A percentile compares a stretch with the other conserved stretches of the same genome.
These are phyloP conservation scores for Pollimyrus isidori DNA, from an alignment of 2,113 vertebrate species.

Conservation along the genomic window DNA sequence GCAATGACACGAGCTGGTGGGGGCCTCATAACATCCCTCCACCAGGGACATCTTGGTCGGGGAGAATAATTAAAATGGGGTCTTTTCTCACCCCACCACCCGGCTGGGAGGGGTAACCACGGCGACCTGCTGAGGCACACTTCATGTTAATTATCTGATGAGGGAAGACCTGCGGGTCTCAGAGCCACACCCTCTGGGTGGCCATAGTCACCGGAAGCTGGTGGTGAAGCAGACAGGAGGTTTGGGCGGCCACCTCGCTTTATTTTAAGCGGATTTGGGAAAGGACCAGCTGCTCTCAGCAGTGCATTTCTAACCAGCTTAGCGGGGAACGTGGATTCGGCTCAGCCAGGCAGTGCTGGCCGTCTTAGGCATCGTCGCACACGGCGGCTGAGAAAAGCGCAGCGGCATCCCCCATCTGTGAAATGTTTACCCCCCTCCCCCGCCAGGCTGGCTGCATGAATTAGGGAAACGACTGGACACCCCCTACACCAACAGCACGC, in stretches of 20 bases:
- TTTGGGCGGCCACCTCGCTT: background rate
- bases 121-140: background rate
- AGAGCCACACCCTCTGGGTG: background rate
- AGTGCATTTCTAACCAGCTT: background rate
- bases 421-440: background rate
- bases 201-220: background rate
- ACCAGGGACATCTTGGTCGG: background rate
- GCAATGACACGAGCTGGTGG: background rate
- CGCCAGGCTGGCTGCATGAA: slow-evolving; percentile 88
- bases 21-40: slow-evolving; percentile 1
- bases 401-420: background rate
- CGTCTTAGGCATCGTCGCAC: background rate
- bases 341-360: background rate
- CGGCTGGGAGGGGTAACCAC: background rate
- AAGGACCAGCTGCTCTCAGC: background rate
- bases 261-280: background rate
- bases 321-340: background rate
- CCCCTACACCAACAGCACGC: slow-evolving; percentile 79
- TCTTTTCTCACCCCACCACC: slow-evolving; percentile 8
- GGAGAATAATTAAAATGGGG: slow-evolving; percentile 18
- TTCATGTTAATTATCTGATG: slow-evolving; percentile 3
- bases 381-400: background rate
- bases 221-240: background rate
- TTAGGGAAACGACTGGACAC: slow-evolving; percentile 84
- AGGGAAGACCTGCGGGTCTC: background rate